Percentiles rank a stretch among this genome's conserved stretches.
Evolutionary conservation across 2,888 invertebrate genomes (phyloP).

Genomic region (Strigamia crassipes): DNA sequence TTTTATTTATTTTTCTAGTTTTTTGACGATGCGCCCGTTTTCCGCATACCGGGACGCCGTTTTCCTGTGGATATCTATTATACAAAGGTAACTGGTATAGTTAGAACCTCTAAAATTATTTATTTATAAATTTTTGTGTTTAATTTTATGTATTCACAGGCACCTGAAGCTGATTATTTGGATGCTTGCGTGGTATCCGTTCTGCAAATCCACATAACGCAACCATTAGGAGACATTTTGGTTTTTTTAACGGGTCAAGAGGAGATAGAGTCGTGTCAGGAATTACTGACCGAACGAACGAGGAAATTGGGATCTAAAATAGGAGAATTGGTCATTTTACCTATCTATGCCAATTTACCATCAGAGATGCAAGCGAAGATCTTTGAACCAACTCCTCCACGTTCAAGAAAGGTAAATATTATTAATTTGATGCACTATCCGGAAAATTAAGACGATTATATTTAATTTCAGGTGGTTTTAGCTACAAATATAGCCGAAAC

Average conservation of each 20-base stretch:
- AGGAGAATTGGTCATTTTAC: slow-evolving; percentile 86
- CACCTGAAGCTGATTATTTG: slow-evolving; percentile 98
- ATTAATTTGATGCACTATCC: background rate
- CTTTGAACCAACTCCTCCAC: slow-evolving; percentile 95
- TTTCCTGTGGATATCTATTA: slow-evolving; percentile 99
- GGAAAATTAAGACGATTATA: background rate
- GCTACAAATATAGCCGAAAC: slow-evolving; percentile 99
- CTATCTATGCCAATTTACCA: slow-evolving; percentile 97
- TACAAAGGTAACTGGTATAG: slow-evolving; percentile 68
- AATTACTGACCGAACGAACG: slow-evolving; percentile 71
- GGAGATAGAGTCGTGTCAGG: slow-evolving; percentile 63
- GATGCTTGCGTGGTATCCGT: slow-evolving; percentile 98
- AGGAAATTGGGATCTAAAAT: slow-evolving; percentile 91
- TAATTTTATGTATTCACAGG: slow-evolving; percentile 58
- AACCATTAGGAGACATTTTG: slow-evolving; percentile 91
- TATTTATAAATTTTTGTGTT: background rate
- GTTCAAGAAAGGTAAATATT: slow-evolving; percentile 77
- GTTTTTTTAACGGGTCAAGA: slow-evolving; percentile 88
- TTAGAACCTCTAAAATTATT: background rate
- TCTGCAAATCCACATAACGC: slow-evolving; percentile 96
- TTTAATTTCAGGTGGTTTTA: slow-evolving; percentile 72
- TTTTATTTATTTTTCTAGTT: slow-evolving; percentile 64
- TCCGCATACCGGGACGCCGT: slow-evolving; percentile 94
- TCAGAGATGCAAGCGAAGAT: slow-evolving; percentile 99
- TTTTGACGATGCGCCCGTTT: slow-evolving; percentile 98